phyloP scores from a whole-genome alignment of 2,113 vertebrate genomes.

The Dissostichus mawsoni region DNA sequence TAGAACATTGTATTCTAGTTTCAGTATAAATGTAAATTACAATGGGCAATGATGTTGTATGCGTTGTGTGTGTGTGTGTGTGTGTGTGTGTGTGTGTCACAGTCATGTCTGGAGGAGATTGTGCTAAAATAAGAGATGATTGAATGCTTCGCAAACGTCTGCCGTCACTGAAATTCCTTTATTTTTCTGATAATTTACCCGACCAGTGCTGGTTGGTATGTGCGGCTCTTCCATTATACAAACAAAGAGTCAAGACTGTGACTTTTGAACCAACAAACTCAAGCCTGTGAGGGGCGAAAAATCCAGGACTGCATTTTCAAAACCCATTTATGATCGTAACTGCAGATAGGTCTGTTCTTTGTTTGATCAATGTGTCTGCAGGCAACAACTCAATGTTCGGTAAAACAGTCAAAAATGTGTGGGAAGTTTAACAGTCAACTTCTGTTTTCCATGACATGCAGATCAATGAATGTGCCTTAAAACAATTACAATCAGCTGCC shows the following conservation, averaged over 20 bases:
- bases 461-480: not conserved
- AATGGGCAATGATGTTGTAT: no score
- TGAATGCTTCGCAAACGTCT: slow-evolving; percentile 14
- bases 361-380: slow-evolving; percentile 16
- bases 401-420: slow-evolving; percentile 2
- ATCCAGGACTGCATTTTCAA: not conserved
- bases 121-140: slow-evolving; percentile 11
- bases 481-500: slow-evolving; percentile 13
- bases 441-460: not conserved
- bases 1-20: no score
- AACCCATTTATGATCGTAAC: slow-evolving; percentile 23
- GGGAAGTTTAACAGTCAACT: slow-evolving; percentile 1
- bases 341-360: slow-evolving; percentile 9
- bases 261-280: slow-evolving; percentile 5
- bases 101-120: slow-evolving; percentile 18
- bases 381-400: not conserved
- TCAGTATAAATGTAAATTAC: no score
- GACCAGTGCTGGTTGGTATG: slow-evolving; percentile 1
- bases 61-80: no score
- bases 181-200: slow-evolving; percentile 32
- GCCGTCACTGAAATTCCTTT: slow-evolving; percentile 29
- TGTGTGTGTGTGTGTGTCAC: not conserved
- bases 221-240: not conserved
- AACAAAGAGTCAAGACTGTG: slow-evolving; percentile 1
- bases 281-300: not conserved